Conservation (phyloP, 2,797 vertebrate species). For the Sus cebifrons region DNA sequence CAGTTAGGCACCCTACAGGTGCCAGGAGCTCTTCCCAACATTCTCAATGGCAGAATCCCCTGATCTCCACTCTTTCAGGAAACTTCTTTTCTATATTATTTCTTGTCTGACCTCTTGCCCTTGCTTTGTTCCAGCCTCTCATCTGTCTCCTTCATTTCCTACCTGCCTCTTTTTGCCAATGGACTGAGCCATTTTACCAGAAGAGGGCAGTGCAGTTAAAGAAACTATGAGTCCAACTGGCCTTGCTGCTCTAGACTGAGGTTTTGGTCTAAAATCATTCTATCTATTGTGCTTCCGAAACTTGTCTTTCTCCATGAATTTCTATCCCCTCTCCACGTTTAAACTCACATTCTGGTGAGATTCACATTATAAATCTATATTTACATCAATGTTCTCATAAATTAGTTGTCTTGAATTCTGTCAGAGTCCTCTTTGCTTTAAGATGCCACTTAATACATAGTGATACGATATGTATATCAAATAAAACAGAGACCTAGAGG, state of each 20-base stretch:
- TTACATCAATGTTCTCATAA: background rate
- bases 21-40: background rate
- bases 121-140: background rate
- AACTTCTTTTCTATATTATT: background rate
- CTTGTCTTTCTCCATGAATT: background rate
- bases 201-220: conserved; percentile 82
- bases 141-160: background rate
- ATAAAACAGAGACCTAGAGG: background rate
- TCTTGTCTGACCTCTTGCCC: background rate
- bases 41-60: background rate
- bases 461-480: background rate
- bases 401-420: background rate
- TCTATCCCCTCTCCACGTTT: background rate
- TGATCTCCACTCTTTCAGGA: background rate
- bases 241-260: background rate
- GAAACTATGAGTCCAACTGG: background rate
- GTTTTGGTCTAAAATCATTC: background rate
- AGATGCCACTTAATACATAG: background rate
- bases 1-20: background rate
- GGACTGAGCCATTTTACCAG: background rate
- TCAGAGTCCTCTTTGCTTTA: background rate
- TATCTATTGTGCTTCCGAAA: background rate
- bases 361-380: background rate
- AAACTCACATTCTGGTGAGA: background rate
- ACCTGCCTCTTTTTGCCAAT: background rate